phyloP scores from a whole-genome alignment of 2,888 invertebrate species.

The Falcaria lacertinaria region DNA sequence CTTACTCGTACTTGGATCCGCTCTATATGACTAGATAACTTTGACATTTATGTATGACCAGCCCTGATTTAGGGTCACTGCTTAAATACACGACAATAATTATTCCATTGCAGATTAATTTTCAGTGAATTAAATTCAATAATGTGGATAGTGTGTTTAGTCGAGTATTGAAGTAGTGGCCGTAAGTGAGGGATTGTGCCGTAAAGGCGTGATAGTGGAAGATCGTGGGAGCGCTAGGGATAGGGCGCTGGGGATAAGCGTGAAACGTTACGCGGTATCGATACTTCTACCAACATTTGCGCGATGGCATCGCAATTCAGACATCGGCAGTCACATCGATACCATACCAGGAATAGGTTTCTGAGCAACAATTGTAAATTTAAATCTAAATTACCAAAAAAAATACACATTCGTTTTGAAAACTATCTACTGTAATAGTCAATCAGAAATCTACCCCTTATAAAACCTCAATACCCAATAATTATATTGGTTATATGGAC shows the following conservation, averaged over 20 bases:
- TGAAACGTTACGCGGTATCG: constrained; percentile 28
- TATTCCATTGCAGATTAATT: constrained; percentile 11
- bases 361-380: constrained; percentile 31
- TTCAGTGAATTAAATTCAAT: background rate
- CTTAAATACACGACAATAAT: constrained; percentile 43
- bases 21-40: background rate
- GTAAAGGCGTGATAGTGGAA: constrained; percentile 66
- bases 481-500: background rate
- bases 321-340: constrained; percentile 32
- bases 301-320: constrained; percentile 3
- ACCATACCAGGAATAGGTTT: constrained; percentile 34
- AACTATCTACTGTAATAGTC: constrained; percentile 9
- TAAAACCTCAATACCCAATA: background rate
- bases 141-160: constrained; percentile 14
- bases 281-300: constrained; percentile 26
- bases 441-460: constrained; percentile 41
- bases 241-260: constrained; percentile 60
- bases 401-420: background rate
- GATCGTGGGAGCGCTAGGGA: constrained; percentile 68
- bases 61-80: constrained; percentile 41
- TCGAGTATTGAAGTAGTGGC: constrained; percentile 49
- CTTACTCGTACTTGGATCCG: background rate
- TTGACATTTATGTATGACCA: constrained; percentile 21
- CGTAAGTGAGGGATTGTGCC: constrained; percentile 52
- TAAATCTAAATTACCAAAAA: constrained; percentile 2